Percentiles rank a stretch among this genome's conserved stretches.
Conservation (phyloP, 2,797 vertebrate species). For the Sebastes oblongus region DNA sequence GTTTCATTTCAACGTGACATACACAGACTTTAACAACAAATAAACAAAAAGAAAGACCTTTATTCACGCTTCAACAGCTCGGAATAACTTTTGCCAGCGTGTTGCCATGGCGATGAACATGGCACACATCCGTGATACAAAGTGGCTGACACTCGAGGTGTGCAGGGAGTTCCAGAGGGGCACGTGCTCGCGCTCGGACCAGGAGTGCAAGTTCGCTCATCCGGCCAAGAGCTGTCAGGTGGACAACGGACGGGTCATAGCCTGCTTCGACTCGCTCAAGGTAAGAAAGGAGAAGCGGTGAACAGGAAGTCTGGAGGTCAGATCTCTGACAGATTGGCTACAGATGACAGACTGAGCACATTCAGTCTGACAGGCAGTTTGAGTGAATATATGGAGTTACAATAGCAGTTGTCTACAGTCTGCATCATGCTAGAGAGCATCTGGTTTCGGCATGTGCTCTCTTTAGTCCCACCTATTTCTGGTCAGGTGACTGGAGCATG, state of each 20-base stretch:
- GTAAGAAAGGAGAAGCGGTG: conserved; percentile 81
- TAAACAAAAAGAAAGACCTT: conserved; percentile 39
- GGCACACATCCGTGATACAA: conserved; percentile 95
- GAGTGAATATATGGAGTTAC: conserved; percentile 12
- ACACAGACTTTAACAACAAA: conserved; percentile 33
- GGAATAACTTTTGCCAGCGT: conserved; percentile 44
- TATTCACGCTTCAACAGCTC: conserved; percentile 22
- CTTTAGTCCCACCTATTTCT: conserved; percentile 63
- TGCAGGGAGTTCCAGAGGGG: conserved; percentile 99
- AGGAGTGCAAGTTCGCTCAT: conserved; percentile 98
- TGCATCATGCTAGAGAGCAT: conserved; percentile 53
- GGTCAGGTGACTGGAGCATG: conserved; percentile 72
- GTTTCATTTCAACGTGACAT: conserved; percentile 45
- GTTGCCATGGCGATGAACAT: conserved; percentile 90
- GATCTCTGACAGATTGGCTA: background rate
- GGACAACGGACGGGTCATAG: conserved; percentile 98
- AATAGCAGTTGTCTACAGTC: conserved; percentile 12
- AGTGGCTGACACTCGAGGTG: conserved; percentile 99
- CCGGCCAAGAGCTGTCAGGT: conserved; percentile 97
- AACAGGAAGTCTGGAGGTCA: conserved; percentile 12
- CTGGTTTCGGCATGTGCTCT: conserved; percentile 70
- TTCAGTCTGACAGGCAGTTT: conserved; percentile 24
- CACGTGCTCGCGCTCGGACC: conserved; percentile 94
- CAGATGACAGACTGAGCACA: conserved; percentile 6
- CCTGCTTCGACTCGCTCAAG: conserved; percentile 99